phyloP scores from a whole-genome alignment of 92 coral and sea anemone species.

The Siderastrea siderea region DNA sequence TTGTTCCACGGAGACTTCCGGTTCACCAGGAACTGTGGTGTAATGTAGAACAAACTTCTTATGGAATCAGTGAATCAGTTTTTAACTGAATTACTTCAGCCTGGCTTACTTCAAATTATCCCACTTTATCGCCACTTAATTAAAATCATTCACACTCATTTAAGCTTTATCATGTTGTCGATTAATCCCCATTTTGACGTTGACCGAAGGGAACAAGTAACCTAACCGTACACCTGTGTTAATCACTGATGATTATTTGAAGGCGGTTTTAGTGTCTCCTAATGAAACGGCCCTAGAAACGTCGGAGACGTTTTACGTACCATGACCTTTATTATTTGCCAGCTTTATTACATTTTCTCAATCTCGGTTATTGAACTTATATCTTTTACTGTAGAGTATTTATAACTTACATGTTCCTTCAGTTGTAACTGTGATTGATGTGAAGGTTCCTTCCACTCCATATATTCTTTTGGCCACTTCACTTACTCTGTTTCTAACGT shows the following conservation, averaged over 20 bases:
- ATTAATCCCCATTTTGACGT: no score
- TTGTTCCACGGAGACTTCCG: not conserved
- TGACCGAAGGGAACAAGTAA: not conserved
- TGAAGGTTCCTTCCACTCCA: not conserved
- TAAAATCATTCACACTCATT: no score
- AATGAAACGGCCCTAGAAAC: not conserved
- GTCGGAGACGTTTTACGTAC: not conserved
- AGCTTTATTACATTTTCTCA: no score
- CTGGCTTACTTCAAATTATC: not conserved
- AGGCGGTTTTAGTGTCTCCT: not conserved
- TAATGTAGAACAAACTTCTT: not conserved
- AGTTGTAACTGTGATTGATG: not conserved
- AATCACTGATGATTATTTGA: no score
- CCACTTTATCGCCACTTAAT: no score
- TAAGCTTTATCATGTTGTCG: no score
- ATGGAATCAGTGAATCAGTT: not conserved
- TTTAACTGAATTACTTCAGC: not conserved
- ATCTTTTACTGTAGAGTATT: no score
- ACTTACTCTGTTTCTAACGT: constrained; percentile 64
- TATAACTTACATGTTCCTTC: not conserved
- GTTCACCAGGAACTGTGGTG: not conserved
- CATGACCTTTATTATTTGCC: no score
- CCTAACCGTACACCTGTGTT: not conserved
- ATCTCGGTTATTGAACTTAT: no score
- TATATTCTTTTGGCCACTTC: constrained; percentile 11